These are phyloP conservation scores for Saguinus imperator DNA, from an alignment of 2,113 vertebrate genomes.

Conservation along the genomic window DNA sequence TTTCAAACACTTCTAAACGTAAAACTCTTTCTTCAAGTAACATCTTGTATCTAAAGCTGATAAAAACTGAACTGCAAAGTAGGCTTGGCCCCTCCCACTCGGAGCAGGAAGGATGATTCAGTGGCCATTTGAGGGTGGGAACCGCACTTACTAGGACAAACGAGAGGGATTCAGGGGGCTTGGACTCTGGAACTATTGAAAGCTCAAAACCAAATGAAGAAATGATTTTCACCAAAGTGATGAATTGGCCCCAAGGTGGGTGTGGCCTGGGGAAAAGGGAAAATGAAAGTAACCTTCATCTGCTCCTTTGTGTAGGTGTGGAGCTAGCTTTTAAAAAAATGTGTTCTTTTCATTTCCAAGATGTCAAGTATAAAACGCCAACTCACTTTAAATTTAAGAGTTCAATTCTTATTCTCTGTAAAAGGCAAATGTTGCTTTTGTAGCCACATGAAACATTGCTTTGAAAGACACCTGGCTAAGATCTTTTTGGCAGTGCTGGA, in stretches of 20 bases:
- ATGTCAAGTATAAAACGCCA: background rate
- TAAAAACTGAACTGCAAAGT: background rate
- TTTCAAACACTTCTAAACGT: background rate
- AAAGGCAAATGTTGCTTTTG: constrained; percentile 8
- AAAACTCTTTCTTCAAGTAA: background rate
- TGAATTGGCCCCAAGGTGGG: background rate
- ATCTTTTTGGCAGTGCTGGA: background rate
- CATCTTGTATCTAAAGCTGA: background rate
- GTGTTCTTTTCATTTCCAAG: constrained; percentile 30
- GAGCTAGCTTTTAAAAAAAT: constrained; percentile 14
- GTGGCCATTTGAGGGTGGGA: background rate
- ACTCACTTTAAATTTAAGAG: constrained; percentile 21
- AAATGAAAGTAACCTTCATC: background rate
- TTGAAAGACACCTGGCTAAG: background rate
- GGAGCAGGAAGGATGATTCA: background rate
- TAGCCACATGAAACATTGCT: background rate
- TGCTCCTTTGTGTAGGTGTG: background rate
- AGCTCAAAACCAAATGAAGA: background rate
- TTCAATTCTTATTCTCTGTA: background rate
- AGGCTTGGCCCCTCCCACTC: background rate
- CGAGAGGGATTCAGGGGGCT: background rate
- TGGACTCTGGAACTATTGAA: background rate
- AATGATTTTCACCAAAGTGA: background rate
- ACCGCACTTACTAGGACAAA: background rate
- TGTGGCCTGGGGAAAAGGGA: background rate